These are phyloP conservation scores for Cristatella mucedo DNA, from an alignment of 2,888 invertebrate species.

Conservation along the genomic window DNA sequence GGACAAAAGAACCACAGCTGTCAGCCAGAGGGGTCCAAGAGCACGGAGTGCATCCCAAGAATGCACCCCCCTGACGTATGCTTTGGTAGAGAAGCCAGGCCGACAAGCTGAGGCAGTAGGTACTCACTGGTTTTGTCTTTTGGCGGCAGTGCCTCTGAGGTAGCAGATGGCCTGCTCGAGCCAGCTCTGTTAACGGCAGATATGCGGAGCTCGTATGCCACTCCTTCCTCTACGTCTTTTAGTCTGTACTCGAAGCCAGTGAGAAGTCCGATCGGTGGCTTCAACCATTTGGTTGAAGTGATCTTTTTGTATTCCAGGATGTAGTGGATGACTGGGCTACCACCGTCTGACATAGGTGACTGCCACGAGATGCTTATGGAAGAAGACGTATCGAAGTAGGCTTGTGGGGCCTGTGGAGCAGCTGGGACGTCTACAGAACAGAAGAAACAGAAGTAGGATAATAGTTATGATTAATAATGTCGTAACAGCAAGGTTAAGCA, in stretches of 20 bases:
- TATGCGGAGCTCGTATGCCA: conserved; percentile 35
- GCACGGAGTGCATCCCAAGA: too few relatives aligned
- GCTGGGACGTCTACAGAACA: conserved; percentile 10
- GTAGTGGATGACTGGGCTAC: conserved; percentile 14
- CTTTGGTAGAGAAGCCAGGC: too few relatives aligned
- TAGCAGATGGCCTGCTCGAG: conserved; percentile 56
- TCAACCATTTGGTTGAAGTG: conserved; percentile 2
- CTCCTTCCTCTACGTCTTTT: conserved; percentile 26
- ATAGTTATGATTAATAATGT: too few relatives aligned
- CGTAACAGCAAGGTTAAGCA: too few relatives aligned
- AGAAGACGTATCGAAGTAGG: conserved; percentile 10
- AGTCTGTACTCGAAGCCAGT: conserved; percentile 31
- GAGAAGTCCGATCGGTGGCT: too few relatives aligned
- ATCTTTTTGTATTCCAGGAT: conserved; percentile 13
- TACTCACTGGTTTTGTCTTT: too few relatives aligned
- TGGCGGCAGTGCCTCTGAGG: too few relatives aligned
- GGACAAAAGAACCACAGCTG: too few relatives aligned
- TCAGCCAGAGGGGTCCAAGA: too few relatives aligned
- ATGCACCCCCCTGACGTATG: too few relatives aligned
- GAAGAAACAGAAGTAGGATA: too few relatives aligned
- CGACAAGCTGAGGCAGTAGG: too few relatives aligned
- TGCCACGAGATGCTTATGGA: conserved; percentile 13
- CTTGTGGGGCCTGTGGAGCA: conserved; percentile 13
- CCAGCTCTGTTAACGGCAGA: conserved; percentile 36
- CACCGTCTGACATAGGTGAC: conserved; percentile 14